Base-by-base conservation (phyloP, 64 coral and sea anemone species). In the Anthopleura sola region DNA sequence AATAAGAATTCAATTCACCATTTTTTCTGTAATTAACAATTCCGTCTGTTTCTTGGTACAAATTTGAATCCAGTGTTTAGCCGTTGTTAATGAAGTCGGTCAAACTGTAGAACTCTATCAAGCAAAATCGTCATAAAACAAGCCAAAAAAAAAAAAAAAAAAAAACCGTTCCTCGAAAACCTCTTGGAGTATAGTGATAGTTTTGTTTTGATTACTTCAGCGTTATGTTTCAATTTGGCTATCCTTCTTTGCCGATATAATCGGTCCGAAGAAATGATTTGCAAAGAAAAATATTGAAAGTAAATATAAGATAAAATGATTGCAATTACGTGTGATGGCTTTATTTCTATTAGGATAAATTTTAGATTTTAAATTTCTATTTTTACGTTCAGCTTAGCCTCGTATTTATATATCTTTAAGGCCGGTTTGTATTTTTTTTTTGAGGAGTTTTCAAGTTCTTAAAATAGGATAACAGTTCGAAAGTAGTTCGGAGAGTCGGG, bases 21-120 rank as follows among this genome's bases (percentile, higher is more conserved):
- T 79, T 48, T 78, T 79, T 79, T 79, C 9, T 9, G 76, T 79
- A 79, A 79, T 79, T 79, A 79, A 21, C 38, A 16, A 79, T 79
- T 38, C 19, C 17, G 31, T 71, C 66, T 71, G 66, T 71, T 71
- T 32, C 11, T 12, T 2, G 13, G n/a, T 16, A 34, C n/a, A 14
- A 34, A 71, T 5, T 53, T 53, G 9, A 71, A 71, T 7, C 58
- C 24, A 8, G 21, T 62, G 58, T 62, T 62, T 62, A n/a, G 66
- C 16, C 31, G 29, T 12, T 34, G 8, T 71, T 71, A 32, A 71
- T 71, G 66, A 71, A 71, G 29, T 71, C 13, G 26, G n/a, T 32
- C 13, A 29, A 71, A 71, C 66, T 71, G 9, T 14, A 34, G 13
- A 71, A 71, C 28, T 71, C 66, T 71, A 29, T 71, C 28, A 12